These are phyloP conservation scores for Cenopis cana DNA, from an alignment of 2,888 invertebrate species.

Conservation along the genomic window DNA sequence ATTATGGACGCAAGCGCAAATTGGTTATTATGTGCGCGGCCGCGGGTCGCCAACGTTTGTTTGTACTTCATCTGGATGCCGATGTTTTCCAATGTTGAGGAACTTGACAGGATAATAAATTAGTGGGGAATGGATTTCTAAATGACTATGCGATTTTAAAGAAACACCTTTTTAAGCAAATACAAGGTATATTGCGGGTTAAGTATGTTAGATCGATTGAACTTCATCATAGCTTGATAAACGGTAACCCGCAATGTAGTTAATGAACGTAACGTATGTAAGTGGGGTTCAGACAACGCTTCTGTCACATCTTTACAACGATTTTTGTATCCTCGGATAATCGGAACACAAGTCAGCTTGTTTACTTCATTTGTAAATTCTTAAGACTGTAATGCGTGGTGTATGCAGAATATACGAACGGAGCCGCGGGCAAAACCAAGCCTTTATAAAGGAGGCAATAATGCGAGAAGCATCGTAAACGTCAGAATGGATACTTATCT, in stretches of 20 bases:
- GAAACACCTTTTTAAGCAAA: no score
- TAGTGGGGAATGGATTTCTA: no score
- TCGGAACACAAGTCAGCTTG: background rate
- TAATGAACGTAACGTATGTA: no score
- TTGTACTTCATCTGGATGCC: no score
- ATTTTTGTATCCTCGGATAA: background rate
- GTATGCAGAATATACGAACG: background rate
- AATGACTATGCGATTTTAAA: no score
- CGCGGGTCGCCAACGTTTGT: constrained; percentile 10
- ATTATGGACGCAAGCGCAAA: constrained; percentile 4
- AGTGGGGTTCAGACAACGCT: no score
- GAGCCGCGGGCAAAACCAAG: constrained; percentile 19
- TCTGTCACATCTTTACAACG: no score
- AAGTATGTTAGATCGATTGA: no score
- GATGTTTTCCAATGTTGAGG: background rate
- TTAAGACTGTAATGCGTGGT: background rate
- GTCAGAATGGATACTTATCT: constrained; percentile 22
- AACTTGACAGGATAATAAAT: background rate
- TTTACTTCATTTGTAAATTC: background rate
- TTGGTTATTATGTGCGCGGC: constrained; percentile 16
- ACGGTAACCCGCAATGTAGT: no score
- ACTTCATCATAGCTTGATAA: no score
- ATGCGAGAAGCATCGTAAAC: constrained; percentile 22
- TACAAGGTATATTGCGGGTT: no score
- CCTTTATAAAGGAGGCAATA: constrained; percentile 10